Evolutionary conservation across 2,113 vertebrate genomes (phyloP).

Genomic region (Prietella phreatophila): DNA sequence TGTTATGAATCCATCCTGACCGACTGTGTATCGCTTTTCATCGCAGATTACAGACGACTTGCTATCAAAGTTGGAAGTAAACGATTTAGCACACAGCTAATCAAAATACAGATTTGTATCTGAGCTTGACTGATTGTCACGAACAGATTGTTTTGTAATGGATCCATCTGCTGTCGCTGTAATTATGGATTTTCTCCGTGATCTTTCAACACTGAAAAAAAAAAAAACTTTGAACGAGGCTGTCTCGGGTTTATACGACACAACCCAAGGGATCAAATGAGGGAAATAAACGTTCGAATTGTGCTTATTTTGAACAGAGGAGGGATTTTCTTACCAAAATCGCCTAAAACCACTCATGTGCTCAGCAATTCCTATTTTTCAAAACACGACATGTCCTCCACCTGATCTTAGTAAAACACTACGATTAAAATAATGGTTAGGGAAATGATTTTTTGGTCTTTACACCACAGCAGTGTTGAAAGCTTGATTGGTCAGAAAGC

Average conservation of each 20-base stretch:
- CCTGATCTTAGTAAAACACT: not conserved
- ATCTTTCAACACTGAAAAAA: slow-evolving; percentile 43
- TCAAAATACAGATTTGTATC: slow-evolving; percentile 77
- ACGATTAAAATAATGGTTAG: not conserved
- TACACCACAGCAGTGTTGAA: not conserved
- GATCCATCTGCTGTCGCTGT: slow-evolving; percentile 71
- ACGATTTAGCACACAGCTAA: slow-evolving; percentile 73
- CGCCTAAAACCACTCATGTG: not conserved
- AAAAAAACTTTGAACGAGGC: slow-evolving; percentile 27
- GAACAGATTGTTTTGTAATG: slow-evolving; percentile 75
- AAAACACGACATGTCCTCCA: not conserved
- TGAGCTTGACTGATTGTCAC: slow-evolving; percentile 68
- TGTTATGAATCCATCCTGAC: slow-evolving; percentile 71
- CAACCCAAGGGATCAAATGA: slow-evolving; percentile 6
- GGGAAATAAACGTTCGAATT: not conserved
- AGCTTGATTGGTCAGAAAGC: not conserved
- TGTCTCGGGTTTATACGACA: slow-evolving; percentile 23
- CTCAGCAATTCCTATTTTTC: not conserved
- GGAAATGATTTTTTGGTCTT: not conserved
- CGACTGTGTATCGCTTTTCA: slow-evolving; percentile 65
- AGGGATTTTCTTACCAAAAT: not conserved
- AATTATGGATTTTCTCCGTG: slow-evolving; percentile 69
- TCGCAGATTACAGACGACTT: slow-evolving; percentile 65
- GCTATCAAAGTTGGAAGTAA: slow-evolving; percentile 73
- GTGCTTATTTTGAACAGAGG: not conserved